phyloP scores from a whole-genome alignment of 2,113 vertebrate genomes.

The Salminus brasiliensis region DNA sequence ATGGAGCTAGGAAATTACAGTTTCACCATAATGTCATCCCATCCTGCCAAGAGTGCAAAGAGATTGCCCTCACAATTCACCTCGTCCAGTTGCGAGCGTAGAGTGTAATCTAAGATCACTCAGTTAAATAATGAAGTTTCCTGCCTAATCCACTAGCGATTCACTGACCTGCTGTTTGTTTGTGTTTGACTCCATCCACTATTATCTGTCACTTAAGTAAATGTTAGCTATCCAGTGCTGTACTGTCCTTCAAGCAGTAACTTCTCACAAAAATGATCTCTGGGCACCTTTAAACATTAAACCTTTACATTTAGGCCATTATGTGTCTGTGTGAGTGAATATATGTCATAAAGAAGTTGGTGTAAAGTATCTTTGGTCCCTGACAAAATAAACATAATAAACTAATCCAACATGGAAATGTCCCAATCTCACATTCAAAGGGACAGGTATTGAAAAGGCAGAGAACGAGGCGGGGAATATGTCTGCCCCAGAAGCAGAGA shows the following conservation, averaged over 20 bases:
- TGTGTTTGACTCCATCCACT: conserved; percentile 10
- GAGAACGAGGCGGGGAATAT: conserved; percentile 66
- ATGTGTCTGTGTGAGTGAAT: too few species aligned
- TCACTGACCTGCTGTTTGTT: conserved; percentile 37
- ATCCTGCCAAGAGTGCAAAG: conserved; percentile 6
- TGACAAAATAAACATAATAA: not conserved
- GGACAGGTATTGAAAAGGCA: conserved; percentile 62
- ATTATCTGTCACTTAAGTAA: conserved; percentile 1
- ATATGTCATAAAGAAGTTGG: too few species aligned
- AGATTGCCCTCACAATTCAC: not conserved
- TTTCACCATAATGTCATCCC: not conserved
- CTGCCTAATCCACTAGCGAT: not conserved
- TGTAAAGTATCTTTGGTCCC: not conserved
- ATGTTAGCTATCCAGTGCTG: not conserved
- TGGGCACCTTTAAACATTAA: too few species aligned
- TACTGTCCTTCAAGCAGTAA: not conserved
- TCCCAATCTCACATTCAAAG: conserved; percentile 52
- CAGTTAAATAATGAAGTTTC: conserved; percentile 19
- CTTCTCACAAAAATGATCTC: too few species aligned
- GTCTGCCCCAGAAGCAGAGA: conserved; percentile 58
- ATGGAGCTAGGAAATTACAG: not conserved
- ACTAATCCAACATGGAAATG: not conserved
- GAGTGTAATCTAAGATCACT: conserved; percentile 3
- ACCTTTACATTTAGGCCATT: too few species aligned
- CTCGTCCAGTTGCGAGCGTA: not conserved